phyloP scores from a whole-genome alignment of 2,888 invertebrate species.

The Sphecodes monilicornis region DNA sequence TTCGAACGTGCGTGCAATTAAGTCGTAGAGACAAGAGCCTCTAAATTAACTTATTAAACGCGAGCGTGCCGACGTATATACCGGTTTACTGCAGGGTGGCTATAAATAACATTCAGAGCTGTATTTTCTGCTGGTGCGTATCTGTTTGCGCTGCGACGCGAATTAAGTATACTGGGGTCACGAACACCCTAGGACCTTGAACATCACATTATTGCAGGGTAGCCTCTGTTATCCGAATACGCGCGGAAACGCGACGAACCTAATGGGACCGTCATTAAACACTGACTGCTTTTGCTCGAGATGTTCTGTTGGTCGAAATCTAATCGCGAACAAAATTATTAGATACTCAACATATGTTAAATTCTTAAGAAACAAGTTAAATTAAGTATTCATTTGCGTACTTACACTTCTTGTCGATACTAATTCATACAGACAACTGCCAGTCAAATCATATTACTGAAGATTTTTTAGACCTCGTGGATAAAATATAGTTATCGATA shows the following conservation, averaged over 20 bases:
- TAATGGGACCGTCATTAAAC: neutral
- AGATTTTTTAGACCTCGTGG: too few relatives aligned
- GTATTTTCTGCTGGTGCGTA: constrained; percentile 74
- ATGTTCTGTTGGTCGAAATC: neutral
- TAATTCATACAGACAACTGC: neutral
- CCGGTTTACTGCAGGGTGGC: constrained; percentile 63
- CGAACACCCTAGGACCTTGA: constrained; percentile 31
- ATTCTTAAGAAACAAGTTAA: neutral
- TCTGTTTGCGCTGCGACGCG: constrained; percentile 48
- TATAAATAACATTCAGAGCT: constrained; percentile 75
- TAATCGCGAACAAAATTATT: neutral
- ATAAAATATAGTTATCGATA: too few relatives aligned
- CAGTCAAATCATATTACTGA: too few relatives aligned
- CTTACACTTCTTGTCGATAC: neutral
- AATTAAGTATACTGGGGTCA: constrained; percentile 27
- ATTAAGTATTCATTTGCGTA: neutral
- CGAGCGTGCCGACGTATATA: constrained; percentile 27
- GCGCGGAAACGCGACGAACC: neutral
- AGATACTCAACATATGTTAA: neutral
- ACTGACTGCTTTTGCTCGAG: neutral
- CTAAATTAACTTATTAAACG: constrained; percentile 75
- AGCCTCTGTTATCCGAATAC: neutral
- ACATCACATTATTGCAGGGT: neutral
- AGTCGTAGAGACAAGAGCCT: constrained; percentile 63
- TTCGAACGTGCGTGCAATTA: constrained; percentile 72